Evolutionary conservation across 2,888 invertebrate genomes (phyloP), one percentile per base, ranked within the genome.

Genomic region (Phalera bucephala): DNA sequence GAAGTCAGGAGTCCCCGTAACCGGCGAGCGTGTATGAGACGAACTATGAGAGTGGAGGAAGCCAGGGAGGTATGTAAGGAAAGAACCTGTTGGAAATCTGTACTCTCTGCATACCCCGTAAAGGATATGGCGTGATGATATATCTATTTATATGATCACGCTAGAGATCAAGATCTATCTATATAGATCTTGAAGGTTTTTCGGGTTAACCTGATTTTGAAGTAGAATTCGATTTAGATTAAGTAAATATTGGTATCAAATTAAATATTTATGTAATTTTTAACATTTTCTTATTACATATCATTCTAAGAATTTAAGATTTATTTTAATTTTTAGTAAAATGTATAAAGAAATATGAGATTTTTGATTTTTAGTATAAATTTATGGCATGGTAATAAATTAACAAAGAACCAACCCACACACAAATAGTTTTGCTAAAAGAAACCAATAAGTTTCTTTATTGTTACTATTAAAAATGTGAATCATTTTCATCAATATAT

Each of bases 151-250:
- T n/a, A n/a, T n/a, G n/a, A n/a, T n/a, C n/a, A n/a, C n/a, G n/a
- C n/a, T n/a, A n/a, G n/a, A n/a, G n/a, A n/a, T n/a, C n/a, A n/a
- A n/a, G n/a, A n/a, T n/a, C n/a, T n/a, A n/a, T n/a, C n/a, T n/a
- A n/a, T n/a, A n/a, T n/a, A n/a, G n/a, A 36, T 36, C 29, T 36
- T 28, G 25, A 36, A 10, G 31, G 38, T 27, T 36, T 31, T 36
- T 26, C 21, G 14, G 30, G 39, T 34, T 35, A 34, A 35, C 19
- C 40, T 23, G 40, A 43, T 43, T 43, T 40, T 43, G 40, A 43
- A 23, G 38, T 31, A 42, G 34, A 42, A 38, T 32, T 29, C 25
- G 36, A 37, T 41, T 1, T 23, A 27, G 10, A 15, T 33, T 32
- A 37, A 37, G 29, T 11, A n/a, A 30, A 17, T 37, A 10, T 35